Base-by-base conservation (phyloP, 2,113 vertebrate genomes). In the Microcebus ravelobensis region DNA sequence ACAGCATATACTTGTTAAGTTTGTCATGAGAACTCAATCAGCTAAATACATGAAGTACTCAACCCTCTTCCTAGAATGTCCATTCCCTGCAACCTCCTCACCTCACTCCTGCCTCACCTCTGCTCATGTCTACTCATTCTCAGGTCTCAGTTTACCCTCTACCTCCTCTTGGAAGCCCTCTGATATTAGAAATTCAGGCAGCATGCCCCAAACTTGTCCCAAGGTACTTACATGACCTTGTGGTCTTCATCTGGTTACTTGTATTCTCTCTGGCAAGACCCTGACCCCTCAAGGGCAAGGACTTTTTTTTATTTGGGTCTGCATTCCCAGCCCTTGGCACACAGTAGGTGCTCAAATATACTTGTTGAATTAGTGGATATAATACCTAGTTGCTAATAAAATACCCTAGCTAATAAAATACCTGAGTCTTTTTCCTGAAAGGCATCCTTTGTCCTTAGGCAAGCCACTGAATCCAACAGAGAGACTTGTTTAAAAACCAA, bases 401-500 rank as follows among this genome's bases (percentile, higher is more conserved):
- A 39, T 36, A 70, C 52, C n/a, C 68, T 61, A 84, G 31, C 17
- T 96, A 45, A 36, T 57, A 36, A 52, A 88, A 36, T 34, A 57
- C 36, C 36, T 73, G 67, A 74, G 29, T 90, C 7, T 80, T 1
- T 50, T 87, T 95, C 71, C 81, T 93, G 23, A 93, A 57, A 92
- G 42, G 67, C 5, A 80, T 57, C 3, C 27, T 86, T 45, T 84
- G 11, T 81, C 29, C 71, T 71, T 14, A 87, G 29, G 45, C 80
- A 91, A 94, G 45, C 6, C 55, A 87, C 91, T 84, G 23, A 92
- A 50, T 83, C 68, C 21, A 55, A 79, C 34, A 87, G 21, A 90
- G 25, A 50, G 52, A 59, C 50, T 45, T 94, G 25, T 70, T 92
- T 80, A 57, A 79, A 93, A 95, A 84, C 70, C 76, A 94, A 39